These are phyloP conservation scores for Heterotilapia buettikoferi DNA, from an alignment of 2,113 vertebrate species.

Conservation along the genomic window DNA sequence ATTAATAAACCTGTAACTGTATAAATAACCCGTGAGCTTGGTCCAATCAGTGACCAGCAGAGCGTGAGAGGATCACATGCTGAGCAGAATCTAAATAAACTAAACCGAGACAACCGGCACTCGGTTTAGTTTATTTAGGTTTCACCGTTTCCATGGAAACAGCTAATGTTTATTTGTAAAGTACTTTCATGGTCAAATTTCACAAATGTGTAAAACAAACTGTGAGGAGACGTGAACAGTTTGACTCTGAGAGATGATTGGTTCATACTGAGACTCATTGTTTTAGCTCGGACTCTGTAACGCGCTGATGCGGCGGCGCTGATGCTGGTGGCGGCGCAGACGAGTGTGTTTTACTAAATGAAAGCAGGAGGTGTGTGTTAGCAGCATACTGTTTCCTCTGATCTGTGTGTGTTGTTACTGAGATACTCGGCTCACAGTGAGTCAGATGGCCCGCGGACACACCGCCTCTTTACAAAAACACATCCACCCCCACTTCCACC, in stretches of 20 bases:
- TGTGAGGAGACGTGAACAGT: neutral
- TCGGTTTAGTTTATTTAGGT: neutral
- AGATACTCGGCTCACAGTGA: slow-evolving; percentile 40
- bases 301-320: accelerated
- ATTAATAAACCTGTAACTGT: neutral
- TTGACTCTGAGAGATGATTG: neutral
- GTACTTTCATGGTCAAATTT: neutral
- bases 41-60: neutral
- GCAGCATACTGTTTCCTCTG: neutral
- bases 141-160: neutral
- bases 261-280: neutral
- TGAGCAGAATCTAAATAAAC: neutral
- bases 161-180: neutral
- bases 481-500: neutral
- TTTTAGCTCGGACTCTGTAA: neutral
- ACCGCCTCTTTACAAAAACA: slow-evolving; percentile 40
- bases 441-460: slow-evolving; percentile 18
- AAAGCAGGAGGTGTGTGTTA: neutral
- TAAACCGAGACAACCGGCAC: neutral
- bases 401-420: slow-evolving; percentile 21
- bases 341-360: slow-evolving; percentile 35
- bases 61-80: neutral
- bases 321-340: accelerated
- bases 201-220: neutral
- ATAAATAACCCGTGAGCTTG: neutral